These are phyloP conservation scores for Drosophila ananassae DNA, from an alignment of 1,140 invertebrate genomes.

Conservation along the genomic window DNA sequence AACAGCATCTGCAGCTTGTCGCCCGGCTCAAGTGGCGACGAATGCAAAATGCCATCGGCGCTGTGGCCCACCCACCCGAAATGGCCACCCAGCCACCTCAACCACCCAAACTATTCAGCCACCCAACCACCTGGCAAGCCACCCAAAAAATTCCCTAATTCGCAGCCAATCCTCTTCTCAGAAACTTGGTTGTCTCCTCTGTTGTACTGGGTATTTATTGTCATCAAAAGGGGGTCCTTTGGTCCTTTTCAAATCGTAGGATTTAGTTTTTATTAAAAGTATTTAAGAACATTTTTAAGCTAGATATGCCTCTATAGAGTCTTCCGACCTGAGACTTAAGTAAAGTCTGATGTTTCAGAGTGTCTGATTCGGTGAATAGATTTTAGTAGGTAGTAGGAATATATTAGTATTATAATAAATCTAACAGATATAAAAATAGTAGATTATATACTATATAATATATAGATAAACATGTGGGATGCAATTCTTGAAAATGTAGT, in stretches of 20 bases:
- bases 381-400: too few relatives aligned
- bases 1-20: conserved; percentile 51
- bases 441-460: too few relatives aligned
- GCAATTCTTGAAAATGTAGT: too few relatives aligned
- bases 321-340: too few relatives aligned
- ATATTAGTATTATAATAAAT: too few relatives aligned
- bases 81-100: background rate
- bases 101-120: background rate
- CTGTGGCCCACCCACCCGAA: conserved; percentile 15
- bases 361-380: too few relatives aligned
- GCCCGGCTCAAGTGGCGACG: conserved; percentile 47
- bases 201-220: background rate
- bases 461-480: too few relatives aligned
- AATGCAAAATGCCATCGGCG: conserved; percentile 62
- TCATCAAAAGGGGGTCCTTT: background rate
- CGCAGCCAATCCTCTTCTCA: background rate
- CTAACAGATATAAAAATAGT: too few relatives aligned
- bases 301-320: too few relatives aligned
- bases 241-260: background rate
- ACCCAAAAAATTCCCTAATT: conserved; percentile 5
- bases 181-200: background rate
- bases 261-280: too few relatives aligned
- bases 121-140: background rate
- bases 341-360: too few relatives aligned
- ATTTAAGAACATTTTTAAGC: too few relatives aligned